A percentile compares a stretch with the other conserved stretches of the same genome.
phyloP scores from a whole-genome alignment of 2,113 vertebrate genomes.

The Polyodon spathula region DNA sequence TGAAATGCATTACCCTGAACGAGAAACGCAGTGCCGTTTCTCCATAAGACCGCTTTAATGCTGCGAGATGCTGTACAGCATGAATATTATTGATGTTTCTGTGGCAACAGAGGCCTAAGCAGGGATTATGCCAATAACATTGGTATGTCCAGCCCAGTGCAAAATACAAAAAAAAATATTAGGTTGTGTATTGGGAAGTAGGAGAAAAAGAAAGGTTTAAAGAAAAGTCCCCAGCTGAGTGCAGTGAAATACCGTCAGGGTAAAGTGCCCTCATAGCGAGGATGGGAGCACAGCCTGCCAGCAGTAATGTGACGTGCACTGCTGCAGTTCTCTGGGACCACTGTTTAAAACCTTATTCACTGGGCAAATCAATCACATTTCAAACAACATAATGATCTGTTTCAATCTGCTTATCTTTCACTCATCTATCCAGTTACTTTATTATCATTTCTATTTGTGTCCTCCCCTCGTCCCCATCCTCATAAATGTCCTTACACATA shows the following conservation, averaged over 20 bases:
- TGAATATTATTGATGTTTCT: constrained; percentile 75
- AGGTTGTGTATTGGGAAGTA: constrained; percentile 27
- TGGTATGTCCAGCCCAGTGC: constrained; percentile 22
- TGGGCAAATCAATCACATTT: constrained; percentile 55
- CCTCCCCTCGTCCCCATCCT: too few relatives aligned
- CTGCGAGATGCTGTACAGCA: constrained; percentile 67
- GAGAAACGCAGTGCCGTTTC: constrained; percentile 22
- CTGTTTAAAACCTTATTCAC: constrained; percentile 22
- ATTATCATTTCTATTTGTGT: constrained; percentile 50
- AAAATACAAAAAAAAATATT: constrained; percentile 15
- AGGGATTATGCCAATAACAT: constrained; percentile 53
- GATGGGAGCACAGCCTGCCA: background rate
- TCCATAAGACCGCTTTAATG: constrained; percentile 58
- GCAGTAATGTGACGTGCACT: constrained; percentile 4
- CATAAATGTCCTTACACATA: too few relatives aligned
- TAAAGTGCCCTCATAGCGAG: constrained; percentile 34
- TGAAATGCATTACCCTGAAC: constrained; percentile 34
- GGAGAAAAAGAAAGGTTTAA: constrained; percentile 33
- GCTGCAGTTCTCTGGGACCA: constrained; percentile 14
- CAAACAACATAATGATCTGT: constrained; percentile 65
- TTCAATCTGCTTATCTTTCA: constrained; percentile 61
- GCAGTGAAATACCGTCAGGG: constrained; percentile 16
- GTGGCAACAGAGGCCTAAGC: constrained; percentile 58
- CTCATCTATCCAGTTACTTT: constrained; percentile 65
- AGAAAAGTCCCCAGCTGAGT: constrained; percentile 29